Percentiles rank a stretch among this genome's conserved stretches.
Conservation (phyloP, 2,113 vertebrate species). For the Apistogramma diplotaenia region DNA sequence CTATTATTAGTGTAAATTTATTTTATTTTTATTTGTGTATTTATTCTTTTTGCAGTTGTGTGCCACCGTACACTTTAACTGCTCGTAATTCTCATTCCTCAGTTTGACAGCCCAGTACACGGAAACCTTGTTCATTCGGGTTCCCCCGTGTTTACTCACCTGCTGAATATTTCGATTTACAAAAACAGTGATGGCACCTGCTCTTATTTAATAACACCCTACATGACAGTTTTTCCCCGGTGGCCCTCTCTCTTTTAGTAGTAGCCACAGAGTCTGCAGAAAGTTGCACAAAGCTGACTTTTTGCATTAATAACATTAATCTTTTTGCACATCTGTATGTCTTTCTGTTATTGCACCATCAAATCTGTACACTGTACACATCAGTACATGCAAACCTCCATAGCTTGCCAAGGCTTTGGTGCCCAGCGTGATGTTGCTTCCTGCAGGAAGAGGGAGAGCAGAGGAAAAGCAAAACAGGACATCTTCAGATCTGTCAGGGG, state of each 20-base stretch:
- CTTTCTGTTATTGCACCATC: neutral
- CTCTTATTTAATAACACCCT: neutral
- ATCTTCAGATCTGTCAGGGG: constrained; percentile 79
- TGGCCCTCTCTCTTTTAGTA: neutral
- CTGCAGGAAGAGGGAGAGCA: constrained; percentile 80
- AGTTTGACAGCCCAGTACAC: neutral
- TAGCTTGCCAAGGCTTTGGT: constrained; percentile 43
- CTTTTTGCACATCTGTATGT: constrained; percentile 25
- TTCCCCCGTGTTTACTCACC: neutral
- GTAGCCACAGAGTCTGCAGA: neutral
- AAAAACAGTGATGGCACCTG: too few species aligned
- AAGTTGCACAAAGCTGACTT: neutral
- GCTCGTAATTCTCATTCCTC: neutral
- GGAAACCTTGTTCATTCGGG: accelerated
- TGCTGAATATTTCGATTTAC: too few species aligned
- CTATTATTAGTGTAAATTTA: neutral
- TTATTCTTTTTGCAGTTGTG: neutral
- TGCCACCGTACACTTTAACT: neutral
- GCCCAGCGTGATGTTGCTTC: constrained; percentile 75
- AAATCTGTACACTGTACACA: constrained; percentile 27
- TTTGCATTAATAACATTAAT: constrained; percentile 11
- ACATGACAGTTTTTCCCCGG: neutral
- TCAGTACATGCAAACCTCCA: constrained; percentile 17
- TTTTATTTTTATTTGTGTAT: neutral
- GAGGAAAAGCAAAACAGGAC: constrained; percentile 82